A percentile compares a stretch with the other conserved stretches of the same genome.
phyloP scores from a whole-genome alignment of 2,888 invertebrate genomes.

The Apamea epomidion region DNA sequence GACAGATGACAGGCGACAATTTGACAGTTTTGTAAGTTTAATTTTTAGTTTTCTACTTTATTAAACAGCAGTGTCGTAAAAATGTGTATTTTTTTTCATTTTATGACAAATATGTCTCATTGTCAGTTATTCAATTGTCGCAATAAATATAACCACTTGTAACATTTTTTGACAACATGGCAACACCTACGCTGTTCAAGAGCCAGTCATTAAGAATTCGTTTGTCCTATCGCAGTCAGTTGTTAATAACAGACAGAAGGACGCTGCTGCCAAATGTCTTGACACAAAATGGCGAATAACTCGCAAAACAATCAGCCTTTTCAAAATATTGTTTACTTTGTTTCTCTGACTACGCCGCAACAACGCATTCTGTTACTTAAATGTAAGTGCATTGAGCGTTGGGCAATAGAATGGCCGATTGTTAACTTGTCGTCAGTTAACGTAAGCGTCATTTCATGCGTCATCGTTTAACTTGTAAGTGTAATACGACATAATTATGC shows the following conservation, averaged over 20 bases:
- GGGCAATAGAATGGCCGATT: slow-evolving; percentile 15
- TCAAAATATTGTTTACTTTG: slow-evolving; percentile 1
- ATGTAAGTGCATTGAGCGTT: slow-evolving; percentile 22
- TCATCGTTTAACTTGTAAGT: slow-evolving; percentile 24
- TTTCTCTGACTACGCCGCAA: not conserved
- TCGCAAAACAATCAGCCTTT: not conserved
- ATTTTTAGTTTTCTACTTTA: not conserved
- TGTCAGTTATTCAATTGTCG: not conserved
- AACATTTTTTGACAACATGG: not conserved
- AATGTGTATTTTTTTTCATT: not conserved
- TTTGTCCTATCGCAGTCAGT: not conserved
- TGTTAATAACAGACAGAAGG: not conserved
- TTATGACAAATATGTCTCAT: not conserved
- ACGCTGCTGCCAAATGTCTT: not conserved
- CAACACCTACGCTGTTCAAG: not conserved
- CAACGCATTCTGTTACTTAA: slow-evolving; percentile 12
- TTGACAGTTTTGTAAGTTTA: not conserved
- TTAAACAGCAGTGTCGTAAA: not conserved
- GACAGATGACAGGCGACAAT: not conserved
- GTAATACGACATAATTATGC: not conserved
- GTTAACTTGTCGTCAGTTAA: slow-evolving; percentile 25
- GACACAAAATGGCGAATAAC: slow-evolving; percentile 3
- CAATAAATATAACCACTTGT: not conserved
- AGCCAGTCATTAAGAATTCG: not conserved
- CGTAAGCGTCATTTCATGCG: slow-evolving; percentile 5